These are phyloP conservation scores for Pyrochroa serraticornis DNA, from an alignment of 2,888 invertebrate species.

Conservation along the genomic window DNA sequence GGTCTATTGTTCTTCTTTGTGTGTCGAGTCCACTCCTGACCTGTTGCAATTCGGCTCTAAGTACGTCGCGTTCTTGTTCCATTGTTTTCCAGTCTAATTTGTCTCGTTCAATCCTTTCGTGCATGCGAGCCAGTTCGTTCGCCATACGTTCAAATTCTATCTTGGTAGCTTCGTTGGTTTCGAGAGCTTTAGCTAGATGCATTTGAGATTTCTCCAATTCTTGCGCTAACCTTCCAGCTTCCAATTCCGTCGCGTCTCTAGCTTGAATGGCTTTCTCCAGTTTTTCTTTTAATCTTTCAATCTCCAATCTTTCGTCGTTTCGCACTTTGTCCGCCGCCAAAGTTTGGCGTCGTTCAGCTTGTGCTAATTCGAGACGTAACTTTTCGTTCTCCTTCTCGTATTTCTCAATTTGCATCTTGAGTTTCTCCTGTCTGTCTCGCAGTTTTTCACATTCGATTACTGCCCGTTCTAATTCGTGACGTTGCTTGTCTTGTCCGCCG, in stretches of 20 bases:
- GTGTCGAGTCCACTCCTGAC: slow-evolving; percentile 69
- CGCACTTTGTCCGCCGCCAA: slow-evolving; percentile 69
- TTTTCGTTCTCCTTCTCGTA: slow-evolving; percentile 80
- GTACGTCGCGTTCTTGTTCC: slow-evolving; percentile 75
- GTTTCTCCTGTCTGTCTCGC: slow-evolving; percentile 83
- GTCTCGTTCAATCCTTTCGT: slow-evolving; percentile 78
- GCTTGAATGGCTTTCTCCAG: slow-evolving; percentile 84
- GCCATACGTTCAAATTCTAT: slow-evolving; percentile 87
- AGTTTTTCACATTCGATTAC: slow-evolving; percentile 90
- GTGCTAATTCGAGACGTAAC: slow-evolving; percentile 71
- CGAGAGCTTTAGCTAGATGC: slow-evolving; percentile 82
- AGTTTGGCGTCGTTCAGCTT: slow-evolving; percentile 67
- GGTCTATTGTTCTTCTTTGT: slow-evolving; percentile 69
- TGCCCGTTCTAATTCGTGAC: slow-evolving; percentile 80
- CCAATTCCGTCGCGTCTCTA: slow-evolving; percentile 83
- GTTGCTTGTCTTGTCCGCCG: slow-evolving; percentile 78
- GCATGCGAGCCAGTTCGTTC: slow-evolving; percentile 79
- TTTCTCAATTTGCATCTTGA: slow-evolving; percentile 74
- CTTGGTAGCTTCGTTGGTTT: slow-evolving; percentile 80
- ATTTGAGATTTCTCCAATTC: slow-evolving; percentile 86
- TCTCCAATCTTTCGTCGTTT: slow-evolving; percentile 75
- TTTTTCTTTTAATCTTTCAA: slow-evolving; percentile 84
- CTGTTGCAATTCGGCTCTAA: slow-evolving; percentile 73
- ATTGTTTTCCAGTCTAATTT: slow-evolving; percentile 72
- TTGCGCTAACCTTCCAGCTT: slow-evolving; percentile 82